Conservation (phyloP, 1,140 invertebrate genomes). For the Paralvinella palmiformis region DNA sequence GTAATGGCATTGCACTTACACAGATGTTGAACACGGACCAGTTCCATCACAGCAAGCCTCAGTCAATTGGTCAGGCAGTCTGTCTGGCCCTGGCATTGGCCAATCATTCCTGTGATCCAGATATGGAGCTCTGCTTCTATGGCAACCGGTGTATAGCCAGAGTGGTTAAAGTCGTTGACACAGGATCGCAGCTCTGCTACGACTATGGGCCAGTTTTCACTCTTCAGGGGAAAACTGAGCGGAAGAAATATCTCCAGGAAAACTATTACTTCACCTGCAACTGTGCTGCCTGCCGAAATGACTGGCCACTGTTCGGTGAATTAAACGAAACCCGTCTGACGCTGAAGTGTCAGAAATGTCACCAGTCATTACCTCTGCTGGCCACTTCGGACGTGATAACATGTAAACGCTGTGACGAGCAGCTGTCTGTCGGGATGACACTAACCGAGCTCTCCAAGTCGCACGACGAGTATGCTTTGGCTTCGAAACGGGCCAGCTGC, state of each 20-base stretch:
- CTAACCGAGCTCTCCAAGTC: constrained; percentile 56
- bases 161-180: constrained; percentile 56
- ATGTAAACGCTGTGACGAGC: constrained; percentile 38
- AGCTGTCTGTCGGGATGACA: constrained; percentile 37
- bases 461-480: constrained; percentile 54
- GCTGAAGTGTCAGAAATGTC: constrained; percentile 39
- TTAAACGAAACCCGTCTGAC: constrained; percentile 52
- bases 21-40: constrained; percentile 56
- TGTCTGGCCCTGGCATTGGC: constrained; percentile 81
- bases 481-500: constrained; percentile 59
- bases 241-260: constrained; percentile 63
- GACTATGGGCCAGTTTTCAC: constrained; percentile 89
- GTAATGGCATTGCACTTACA: constrained; percentile 85
- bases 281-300: constrained; percentile 70
- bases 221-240: constrained; percentile 57
- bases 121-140: constrained; percentile 76
- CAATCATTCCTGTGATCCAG: constrained; percentile 88
- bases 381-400: constrained; percentile 26
- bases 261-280: constrained; percentile 82
- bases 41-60: constrained; percentile 51
- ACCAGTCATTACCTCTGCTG: constrained; percentile 52
- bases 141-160: constrained; percentile 70
- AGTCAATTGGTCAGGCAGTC: constrained; percentile 70
- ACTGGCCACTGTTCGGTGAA: constrained; percentile 75
- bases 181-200: constrained; percentile 73